phyloP scores from a whole-genome alignment of 2,888 invertebrate species.

The Drosophila neonasuta region DNA sequence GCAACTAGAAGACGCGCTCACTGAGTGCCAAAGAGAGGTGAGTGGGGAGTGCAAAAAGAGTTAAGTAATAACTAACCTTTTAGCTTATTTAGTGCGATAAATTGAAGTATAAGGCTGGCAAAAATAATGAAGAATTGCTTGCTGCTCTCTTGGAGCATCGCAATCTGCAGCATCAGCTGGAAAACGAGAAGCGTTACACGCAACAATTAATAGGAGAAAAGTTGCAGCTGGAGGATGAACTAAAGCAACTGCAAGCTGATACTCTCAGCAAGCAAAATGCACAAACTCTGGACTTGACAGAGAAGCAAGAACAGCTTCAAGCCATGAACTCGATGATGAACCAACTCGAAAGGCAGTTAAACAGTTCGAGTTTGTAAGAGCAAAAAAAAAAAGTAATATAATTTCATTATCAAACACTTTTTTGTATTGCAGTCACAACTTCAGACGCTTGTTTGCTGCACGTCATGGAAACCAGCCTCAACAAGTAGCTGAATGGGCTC shows the following conservation, averaged over 20 bases:
- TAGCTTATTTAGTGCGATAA: slow-evolving; percentile 40
- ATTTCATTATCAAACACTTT: background rate
- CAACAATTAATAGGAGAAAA: slow-evolving; percentile 37
- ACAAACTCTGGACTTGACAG: slow-evolving; percentile 38
- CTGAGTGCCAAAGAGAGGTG: slow-evolving; percentile 33
- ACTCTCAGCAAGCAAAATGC: slow-evolving; percentile 37
- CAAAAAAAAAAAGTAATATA: background rate
- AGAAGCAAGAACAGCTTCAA: slow-evolving; percentile 42
- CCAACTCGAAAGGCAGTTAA: slow-evolving; percentile 2
- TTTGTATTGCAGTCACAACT: slow-evolving; percentile 16
- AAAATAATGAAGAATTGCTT: slow-evolving; percentile 66
- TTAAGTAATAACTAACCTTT: background rate
- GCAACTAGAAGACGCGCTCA: slow-evolving; percentile 58
- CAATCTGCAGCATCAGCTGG: slow-evolving; percentile 55
- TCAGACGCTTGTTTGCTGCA: background rate
- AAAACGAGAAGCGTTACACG: slow-evolving; percentile 56
- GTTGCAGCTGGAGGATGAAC: slow-evolving; percentile 62
- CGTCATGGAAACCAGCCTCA: background rate
- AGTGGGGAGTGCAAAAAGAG: background rate
- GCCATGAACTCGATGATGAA: slow-evolving; percentile 30
- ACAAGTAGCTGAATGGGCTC: background rate
- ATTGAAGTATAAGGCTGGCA: slow-evolving; percentile 46
- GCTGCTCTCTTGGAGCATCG: slow-evolving; percentile 64
- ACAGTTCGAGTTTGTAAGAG: slow-evolving; percentile 21
- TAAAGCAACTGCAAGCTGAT: slow-evolving; percentile 44